These are phyloP conservation scores for Nannospalax galili DNA, from an alignment of 2,113 vertebrate genomes.

Conservation along the genomic window DNA sequence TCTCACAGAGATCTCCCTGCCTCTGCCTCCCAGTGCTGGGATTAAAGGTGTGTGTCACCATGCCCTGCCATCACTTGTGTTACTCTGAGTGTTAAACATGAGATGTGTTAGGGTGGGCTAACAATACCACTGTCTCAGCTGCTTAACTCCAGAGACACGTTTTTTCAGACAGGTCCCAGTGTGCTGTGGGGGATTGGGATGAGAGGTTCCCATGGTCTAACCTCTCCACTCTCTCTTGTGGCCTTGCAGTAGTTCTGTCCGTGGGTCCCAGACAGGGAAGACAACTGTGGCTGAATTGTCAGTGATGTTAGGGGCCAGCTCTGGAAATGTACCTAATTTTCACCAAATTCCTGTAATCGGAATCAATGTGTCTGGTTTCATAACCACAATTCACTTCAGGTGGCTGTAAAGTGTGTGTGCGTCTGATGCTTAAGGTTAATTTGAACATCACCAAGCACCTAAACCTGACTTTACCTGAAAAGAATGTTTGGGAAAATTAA, in stretches of 20 bases:
- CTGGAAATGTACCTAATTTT: neutral
- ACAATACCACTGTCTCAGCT: neutral
- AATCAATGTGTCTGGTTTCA: neutral
- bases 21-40: too few species aligned
- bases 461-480: neutral
- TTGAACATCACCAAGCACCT: neutral
- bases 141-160: neutral
- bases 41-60: too few species aligned
- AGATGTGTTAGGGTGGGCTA: neutral
- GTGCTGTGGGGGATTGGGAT: neutral
- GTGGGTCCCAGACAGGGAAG: neutral
- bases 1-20: too few species aligned
- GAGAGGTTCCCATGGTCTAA: neutral
- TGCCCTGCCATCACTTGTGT: too few species aligned
- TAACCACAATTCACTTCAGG: neutral
- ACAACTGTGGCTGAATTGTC: neutral
- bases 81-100: too few species aligned
- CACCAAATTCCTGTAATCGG: neutral
- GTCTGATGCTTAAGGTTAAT: neutral
- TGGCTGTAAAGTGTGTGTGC: neutral
- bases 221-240: neutral
- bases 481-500: neutral
- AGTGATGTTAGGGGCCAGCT: neutral
- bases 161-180: neutral
- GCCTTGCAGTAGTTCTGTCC: neutral